These are phyloP conservation scores for Boulengeromyrus knoepffleri DNA, from an alignment of 2,113 vertebrate species.

Conservation along the genomic window DNA sequence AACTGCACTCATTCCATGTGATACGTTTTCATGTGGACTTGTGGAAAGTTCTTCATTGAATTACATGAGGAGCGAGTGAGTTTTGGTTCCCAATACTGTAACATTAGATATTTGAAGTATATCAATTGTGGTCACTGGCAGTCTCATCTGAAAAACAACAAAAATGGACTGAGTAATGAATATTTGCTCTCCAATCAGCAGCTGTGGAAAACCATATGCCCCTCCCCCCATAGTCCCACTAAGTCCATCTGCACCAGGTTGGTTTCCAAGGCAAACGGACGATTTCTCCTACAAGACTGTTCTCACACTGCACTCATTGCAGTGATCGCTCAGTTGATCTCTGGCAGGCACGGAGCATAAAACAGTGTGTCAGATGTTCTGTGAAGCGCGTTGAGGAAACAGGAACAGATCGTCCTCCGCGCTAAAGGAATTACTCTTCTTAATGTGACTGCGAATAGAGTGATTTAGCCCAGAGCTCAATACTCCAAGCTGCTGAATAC, in stretches of 20 bases:
- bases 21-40: not conserved
- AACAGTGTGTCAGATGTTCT: not conserved
- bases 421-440: not conserved
- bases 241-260: not conserved
- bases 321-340: not conserved
- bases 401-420: not conserved
- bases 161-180: not conserved
- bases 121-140: not conserved
- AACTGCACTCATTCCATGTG: not conserved
- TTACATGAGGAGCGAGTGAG: not conserved
- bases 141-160: not conserved
- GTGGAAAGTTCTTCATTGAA: not conserved
- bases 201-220: not conserved
- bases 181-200: not conserved
- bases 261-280: not conserved
- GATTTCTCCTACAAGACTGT: not conserved
- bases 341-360: not conserved
- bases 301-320: not conserved
- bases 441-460: not conserved
- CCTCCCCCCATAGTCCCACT: slow-evolving; percentile 1
- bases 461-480: not conserved
- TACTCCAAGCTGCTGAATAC: not conserved
- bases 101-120: not conserved
- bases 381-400: not conserved
- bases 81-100: not conserved